Evolutionary conservation across 92 coral and sea anemone species (phyloP), one percentile per base, ranked within the genome.

Genomic region (Phymanthus crucifer): DNA sequence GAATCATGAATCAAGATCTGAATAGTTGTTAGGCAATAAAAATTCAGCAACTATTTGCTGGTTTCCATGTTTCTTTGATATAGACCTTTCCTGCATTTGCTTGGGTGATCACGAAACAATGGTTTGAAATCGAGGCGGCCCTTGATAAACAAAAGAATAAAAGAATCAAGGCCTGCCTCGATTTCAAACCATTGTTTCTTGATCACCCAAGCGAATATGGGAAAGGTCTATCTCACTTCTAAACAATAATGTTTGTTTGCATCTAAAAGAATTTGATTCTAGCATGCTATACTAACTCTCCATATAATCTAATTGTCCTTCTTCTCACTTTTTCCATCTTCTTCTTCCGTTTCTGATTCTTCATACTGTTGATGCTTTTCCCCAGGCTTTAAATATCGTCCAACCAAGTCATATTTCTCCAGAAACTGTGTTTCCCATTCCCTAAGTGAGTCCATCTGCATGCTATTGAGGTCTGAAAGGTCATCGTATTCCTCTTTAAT

Each of bases 341-440:
- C 99, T 68, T 93, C 97, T 52, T 93, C 97, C 40, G 97, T 92
- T 93, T 96, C 99, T 0, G 97, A 93, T 78, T 93, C 97, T 72
- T 96, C 99, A 71, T 96, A 96, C 57, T 91, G 94, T 87, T 89
- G 95, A 61, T 85, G 99, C 46, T 96, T 89, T 64, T 96, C 99
- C 11, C 94, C 99, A 37, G 98, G 97, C 75, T 89, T 96, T 72
- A 96, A 81, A 19, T 90, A 88, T 47, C 90, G 82, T 73, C 99
- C 99, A 24, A 96, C 90, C 88, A 91, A 81, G 89, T 96, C 97
- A 29, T 96, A 93, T 69, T 94, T 96, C 52, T 96, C 99, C 79
- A 84, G 72, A 84, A 96, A 96, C 91, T 96, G 99, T 57, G 90
- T 79, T 70, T 96, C 99, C 99, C 99, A 96, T 73, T 96, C 99